phyloP scores from a whole-genome alignment of 2,113 vertebrate species.

The Ivindomyrus marchei region DNA sequence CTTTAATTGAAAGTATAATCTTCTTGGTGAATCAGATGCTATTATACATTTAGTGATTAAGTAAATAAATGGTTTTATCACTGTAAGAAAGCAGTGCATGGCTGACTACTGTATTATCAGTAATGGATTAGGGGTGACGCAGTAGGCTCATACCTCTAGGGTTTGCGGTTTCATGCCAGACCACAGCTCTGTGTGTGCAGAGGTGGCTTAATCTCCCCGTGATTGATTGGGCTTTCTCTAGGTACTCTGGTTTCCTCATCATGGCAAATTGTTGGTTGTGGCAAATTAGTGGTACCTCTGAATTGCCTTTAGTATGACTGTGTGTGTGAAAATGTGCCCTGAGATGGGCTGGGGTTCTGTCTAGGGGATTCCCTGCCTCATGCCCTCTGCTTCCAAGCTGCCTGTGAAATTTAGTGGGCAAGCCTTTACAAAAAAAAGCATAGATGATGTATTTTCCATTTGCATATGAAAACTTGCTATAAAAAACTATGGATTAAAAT shows the following conservation, averaged over 20 bases:
- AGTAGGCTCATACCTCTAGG: neutral
- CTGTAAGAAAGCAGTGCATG: neutral
- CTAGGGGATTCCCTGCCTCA: neutral
- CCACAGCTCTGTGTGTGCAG: neutral
- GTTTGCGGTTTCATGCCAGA: neutral
- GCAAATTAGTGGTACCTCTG: neutral
- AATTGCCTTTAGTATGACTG: neutral
- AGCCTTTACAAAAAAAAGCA: neutral
- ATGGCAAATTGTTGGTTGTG: neutral
- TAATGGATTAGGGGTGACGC: neutral
- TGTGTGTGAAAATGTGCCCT: neutral
- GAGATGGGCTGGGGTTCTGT: neutral
- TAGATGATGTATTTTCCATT: no score
- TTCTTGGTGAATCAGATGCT: no score
- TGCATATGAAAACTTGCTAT: no score
- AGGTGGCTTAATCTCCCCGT: neutral
- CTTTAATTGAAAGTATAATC: neutral
- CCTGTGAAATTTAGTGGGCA: neutral
- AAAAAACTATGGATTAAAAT: no score
- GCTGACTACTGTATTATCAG: neutral
- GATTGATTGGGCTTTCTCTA: neutral
- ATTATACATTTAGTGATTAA: neutral
- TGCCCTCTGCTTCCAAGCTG: neutral
- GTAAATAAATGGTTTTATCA: neutral
- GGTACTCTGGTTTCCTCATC: neutral